Percentiles rank a stretch among this genome's conserved stretches.
phyloP scores from a whole-genome alignment of 64 coral and sea anemone genomes.

The Stylophora pistillata region DNA sequence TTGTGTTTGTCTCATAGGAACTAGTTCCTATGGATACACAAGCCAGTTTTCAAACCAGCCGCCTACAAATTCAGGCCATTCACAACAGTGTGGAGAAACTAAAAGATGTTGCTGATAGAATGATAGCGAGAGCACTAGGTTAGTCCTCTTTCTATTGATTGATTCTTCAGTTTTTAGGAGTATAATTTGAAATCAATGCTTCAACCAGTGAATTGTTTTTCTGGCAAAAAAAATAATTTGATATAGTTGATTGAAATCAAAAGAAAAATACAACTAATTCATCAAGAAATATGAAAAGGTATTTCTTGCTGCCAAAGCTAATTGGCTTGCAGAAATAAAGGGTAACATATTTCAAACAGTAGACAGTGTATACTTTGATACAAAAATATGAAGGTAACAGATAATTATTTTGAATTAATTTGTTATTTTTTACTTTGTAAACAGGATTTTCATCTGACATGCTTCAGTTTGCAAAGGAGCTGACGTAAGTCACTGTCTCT shows the following conservation, averaged over 20 bases:
- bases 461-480: constrained; percentile 90
- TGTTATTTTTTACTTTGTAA: not conserved
- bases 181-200: not conserved
- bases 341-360: no score
- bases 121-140: constrained; percentile 81
- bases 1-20: constrained; percentile 44
- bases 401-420: no score
- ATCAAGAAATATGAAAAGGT: no score
- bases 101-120: constrained; percentile 87
- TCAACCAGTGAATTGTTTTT: not conserved
- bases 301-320: no score
- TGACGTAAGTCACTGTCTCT: constrained; percentile 56
- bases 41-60: constrained; percentile 75
- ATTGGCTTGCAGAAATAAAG: no score
- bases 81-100: constrained; percentile 80
- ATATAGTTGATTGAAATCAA: no score
- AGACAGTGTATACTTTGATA: no score
- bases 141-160: not conserved
- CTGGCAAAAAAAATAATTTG: no score
- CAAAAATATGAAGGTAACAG: no score
- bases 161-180: no score
- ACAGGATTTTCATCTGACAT: constrained; percentile 93
- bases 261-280: no score
- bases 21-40: constrained; percentile 93
- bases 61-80: constrained; percentile 82